Conservation (phyloP, 2,888 invertebrate genomes). For the Taphrorychus bicolor region DNA sequence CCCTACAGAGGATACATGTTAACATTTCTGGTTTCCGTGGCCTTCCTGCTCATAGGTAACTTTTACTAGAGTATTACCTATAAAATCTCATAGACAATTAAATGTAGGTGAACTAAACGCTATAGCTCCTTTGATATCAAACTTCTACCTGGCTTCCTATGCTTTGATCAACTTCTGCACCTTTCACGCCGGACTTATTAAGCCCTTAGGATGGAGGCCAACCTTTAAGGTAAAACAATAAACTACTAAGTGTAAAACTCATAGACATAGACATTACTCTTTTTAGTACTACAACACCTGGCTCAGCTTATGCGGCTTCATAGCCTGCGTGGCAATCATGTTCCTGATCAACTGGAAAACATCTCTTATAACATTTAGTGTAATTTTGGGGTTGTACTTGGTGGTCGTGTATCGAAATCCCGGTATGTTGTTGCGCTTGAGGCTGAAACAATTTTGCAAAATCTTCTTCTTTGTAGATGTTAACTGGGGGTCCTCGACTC, state of each 20-base stretch:
- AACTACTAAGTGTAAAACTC: neutral
- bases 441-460: neutral
- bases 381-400: slow-evolving; percentile 88
- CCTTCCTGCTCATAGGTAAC: slow-evolving; percentile 86
- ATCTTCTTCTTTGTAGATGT: slow-evolving; percentile 68
- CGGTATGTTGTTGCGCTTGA: slow-evolving; percentile 62
- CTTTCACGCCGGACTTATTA: slow-evolving; percentile 89
- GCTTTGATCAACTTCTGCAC: slow-evolving; percentile 95
- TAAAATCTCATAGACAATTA: neutral
- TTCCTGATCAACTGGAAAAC: slow-evolving; percentile 93
- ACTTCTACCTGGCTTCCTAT: slow-evolving; percentile 93
- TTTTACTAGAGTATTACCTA: neutral
- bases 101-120: slow-evolving; percentile 82
- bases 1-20: slow-evolving; percentile 92
- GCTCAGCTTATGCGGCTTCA: slow-evolving; percentile 84
- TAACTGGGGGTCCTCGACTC: slow-evolving; percentile 97
- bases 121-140: slow-evolving; percentile 93
- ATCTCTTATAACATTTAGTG: slow-evolving; percentile 88
- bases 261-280: neutral
- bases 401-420: slow-evolving; percentile 94
- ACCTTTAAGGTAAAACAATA: slow-evolving; percentile 76
- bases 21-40: slow-evolving; percentile 85
- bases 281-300: slow-evolving; percentile 91
- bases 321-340: slow-evolving; percentile 89
- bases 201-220: slow-evolving; percentile 89